Evolutionary conservation across 2,113 vertebrate species (phyloP).

Genomic region (Seriola rivoliana): DNA sequence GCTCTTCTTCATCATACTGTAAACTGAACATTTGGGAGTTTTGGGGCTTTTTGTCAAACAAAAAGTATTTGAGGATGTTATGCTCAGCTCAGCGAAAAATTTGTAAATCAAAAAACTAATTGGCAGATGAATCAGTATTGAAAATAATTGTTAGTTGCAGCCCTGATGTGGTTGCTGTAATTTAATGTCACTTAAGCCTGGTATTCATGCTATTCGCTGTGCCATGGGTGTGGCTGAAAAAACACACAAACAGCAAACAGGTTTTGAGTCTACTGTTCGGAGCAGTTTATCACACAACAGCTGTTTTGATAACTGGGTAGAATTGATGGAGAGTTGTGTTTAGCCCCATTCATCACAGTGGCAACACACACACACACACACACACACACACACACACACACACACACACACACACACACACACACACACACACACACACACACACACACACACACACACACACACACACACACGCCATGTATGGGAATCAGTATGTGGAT

Average conservation of each 20-base stretch:
- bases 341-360: slow-evolving; percentile 25
- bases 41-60: too few species aligned
- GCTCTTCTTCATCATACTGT: too few species aligned
- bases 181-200: not conserved
- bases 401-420: too few species aligned
- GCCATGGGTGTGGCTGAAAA: not conserved
- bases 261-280: not conserved
- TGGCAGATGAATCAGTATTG: not conserved
- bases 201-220: not conserved
- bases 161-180: not conserved
- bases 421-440: not conserved
- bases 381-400: not conserved
- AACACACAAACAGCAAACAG: not conserved
- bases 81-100: too few species aligned
- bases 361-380: slow-evolving; percentile 16
- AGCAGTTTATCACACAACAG: slow-evolving; percentile 2
- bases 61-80: too few species aligned
- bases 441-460: slow-evolving; percentile 27
- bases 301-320: slow-evolving; percentile 34
- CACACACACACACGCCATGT: slow-evolving; percentile 23
- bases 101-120: not conserved
- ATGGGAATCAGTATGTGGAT: slow-evolving; percentile 65
- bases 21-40: too few species aligned
- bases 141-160: not conserved
- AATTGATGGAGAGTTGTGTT: slow-evolving; percentile 36